Percentiles rank a stretch among this genome's conserved stretches.
Evolutionary conservation across 2,888 invertebrate species (phyloP).

Genomic region (Pterostichus madidus): DNA sequence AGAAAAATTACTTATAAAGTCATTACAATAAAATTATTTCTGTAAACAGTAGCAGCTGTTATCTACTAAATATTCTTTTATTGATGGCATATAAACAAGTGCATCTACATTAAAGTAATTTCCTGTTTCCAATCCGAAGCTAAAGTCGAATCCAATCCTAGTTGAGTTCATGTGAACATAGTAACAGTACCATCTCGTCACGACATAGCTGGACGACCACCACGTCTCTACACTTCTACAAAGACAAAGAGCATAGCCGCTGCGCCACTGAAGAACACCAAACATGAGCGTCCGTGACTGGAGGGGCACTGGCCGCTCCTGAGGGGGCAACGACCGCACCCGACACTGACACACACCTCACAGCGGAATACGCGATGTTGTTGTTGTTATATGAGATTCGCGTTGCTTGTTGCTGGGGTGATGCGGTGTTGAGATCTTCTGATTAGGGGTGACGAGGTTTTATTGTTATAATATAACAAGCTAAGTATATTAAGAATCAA

Average conservation of each 20-base stretch:
- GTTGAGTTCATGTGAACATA: not conserved
- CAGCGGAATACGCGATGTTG: slow-evolving; percentile 30
- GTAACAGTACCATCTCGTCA: slow-evolving; percentile 1
- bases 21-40: too few relatives aligned
- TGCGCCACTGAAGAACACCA: slow-evolving; percentile 14
- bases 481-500: too few relatives aligned
- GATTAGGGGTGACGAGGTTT: slow-evolving; percentile 19
- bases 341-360: slow-evolving; percentile 48
- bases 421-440: not conserved
- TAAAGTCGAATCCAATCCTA: not conserved
- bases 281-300: slow-evolving; percentile 38
- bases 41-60: too few relatives aligned
- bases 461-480: not conserved
- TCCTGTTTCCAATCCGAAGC: not conserved
- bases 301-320: slow-evolving; percentile 42
- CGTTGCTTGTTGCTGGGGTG: slow-evolving; percentile 30
- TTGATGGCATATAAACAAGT: too few relatives aligned
- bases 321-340: slow-evolving; percentile 26
- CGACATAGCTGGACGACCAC: slow-evolving; percentile 1
- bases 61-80: too few relatives aligned
- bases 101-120: too few relatives aligned
- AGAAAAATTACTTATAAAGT: too few relatives aligned
- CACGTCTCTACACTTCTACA: not conserved
- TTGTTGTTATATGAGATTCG: slow-evolving; percentile 12
- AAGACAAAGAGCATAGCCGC: too few relatives aligned